Evolutionary conservation across 2,113 vertebrate species (phyloP), one percentile per base, ranked within the genome.

Genomic region (Mus spicilegus): DNA sequence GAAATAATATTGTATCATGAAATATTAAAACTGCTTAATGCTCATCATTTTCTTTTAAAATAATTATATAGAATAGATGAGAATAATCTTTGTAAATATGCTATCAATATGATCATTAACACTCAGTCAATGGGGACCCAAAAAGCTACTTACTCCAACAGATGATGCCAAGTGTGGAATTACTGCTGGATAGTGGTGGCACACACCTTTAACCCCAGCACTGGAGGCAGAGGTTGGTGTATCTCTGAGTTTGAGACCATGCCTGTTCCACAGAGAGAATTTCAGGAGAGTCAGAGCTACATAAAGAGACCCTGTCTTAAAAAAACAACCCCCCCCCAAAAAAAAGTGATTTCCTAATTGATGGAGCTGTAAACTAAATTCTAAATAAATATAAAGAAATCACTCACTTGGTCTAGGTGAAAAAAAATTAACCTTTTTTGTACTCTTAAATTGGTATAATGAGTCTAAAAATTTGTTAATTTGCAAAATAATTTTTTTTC

Each of bases 391-490:
- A 73, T 75, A 42, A 24, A 22, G 36, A 75, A 75, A 42, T 24
- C 72, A 42, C 42, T 75, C 10, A 42, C 20, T 92, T 82, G 54
- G 46, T 95, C 84, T 70, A 73, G 9, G 16, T 89, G 42, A 69
- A 49, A 77, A 67, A 28, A 73, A 69, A 30, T 67, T 30, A 67
- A 67, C 81, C 91, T 89, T 89, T 89, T 46, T 84, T 94, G 76
- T 2, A 63, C 30, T 80, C 51, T 80, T 56, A 16, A 56, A 80
- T 56, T 80, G 9, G 7, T 22, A 56, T 54, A 78, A 54, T 3
- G 80, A 95, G 61, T 81, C 9, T 89, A 63, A 91, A 94, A 42
- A 85, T 89, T 87, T 89, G 42, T 92, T 36, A 84, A 87, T 46
- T 42, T 93, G 65, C 5, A 86, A 58, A 26, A 2, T 1, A 28